Evolutionary conservation across 1,140 invertebrate genomes (phyloP).

Genomic region (Pogonus chalceus): DNA sequence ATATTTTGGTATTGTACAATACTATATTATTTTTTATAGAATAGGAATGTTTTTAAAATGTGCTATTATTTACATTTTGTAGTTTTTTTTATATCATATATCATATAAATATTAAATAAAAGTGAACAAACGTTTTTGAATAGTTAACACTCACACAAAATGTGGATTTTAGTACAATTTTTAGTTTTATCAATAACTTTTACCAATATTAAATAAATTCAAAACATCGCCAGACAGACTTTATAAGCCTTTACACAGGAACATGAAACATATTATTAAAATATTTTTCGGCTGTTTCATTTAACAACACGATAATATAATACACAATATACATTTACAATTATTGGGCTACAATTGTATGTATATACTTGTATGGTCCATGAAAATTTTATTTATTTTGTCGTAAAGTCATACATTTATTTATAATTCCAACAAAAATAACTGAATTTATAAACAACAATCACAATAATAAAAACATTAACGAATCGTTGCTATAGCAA

Average conservation of each 20-base stretch:
- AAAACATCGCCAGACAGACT: not conserved
- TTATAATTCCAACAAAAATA: no score
- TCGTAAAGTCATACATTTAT: no score
- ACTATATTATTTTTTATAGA: not conserved
- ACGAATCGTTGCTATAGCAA: no score
- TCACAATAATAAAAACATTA: no score
- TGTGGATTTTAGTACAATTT: not conserved
- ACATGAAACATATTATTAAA: conserved; percentile 5
- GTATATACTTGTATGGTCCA: not conserved
- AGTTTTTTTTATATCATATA: not conserved
- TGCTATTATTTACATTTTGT: conserved; percentile 6
- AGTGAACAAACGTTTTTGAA: not conserved
- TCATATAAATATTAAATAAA: conserved; percentile 4
- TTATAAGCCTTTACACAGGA: not conserved
- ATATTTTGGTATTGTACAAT: not conserved
- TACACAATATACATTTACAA: conserved; percentile 5
- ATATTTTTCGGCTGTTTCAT: not conserved
- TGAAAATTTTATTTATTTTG: no score
- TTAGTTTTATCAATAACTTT: not conserved
- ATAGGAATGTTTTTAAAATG: conserved; percentile 8
- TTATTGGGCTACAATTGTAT: not conserved
- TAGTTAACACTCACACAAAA: not conserved
- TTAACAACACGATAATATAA: not conserved
- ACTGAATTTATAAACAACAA: no score
- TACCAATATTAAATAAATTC: not conserved